These are phyloP conservation scores for Latrodectus geometricus DNA, from an alignment of 1,140 invertebrate genomes.

Conservation along the genomic window DNA sequence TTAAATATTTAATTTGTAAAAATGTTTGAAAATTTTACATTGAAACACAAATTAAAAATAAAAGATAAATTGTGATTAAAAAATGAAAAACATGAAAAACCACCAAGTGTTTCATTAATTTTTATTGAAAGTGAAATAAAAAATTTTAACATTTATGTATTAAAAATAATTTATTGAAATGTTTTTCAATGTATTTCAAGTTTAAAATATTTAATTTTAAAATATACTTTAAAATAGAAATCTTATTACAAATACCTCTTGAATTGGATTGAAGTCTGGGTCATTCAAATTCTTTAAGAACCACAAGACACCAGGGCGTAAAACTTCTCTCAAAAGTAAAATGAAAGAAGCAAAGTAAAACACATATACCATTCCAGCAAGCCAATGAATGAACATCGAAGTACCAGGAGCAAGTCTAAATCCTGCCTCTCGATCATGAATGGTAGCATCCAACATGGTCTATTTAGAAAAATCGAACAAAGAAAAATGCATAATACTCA, in stretches of 20 bases:
- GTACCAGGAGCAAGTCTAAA: constrained; percentile 92
- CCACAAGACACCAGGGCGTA: constrained; percentile 96
- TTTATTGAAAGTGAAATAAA: too few species aligned
- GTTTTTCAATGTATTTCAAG: too few species aligned
- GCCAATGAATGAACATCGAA: constrained; percentile 98
- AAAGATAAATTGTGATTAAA: too few species aligned
- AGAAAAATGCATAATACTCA: too few species aligned
- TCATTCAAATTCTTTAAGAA: constrained; percentile 97
- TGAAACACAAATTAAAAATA: too few species aligned
- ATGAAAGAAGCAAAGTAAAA: constrained; percentile 99
- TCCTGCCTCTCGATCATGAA: constrained; percentile 82
- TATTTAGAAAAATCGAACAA: constrained; percentile 61
- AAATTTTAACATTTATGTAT: too few species aligned
- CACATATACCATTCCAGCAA: constrained; percentile 99
- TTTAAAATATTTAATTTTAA: background rate
- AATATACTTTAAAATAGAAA: background rate
- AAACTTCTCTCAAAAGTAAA: constrained; percentile 89
- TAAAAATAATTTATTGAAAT: too few species aligned
- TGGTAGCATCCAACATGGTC: constrained; percentile 91
- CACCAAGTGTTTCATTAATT: too few species aligned
- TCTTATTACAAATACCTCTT: constrained; percentile 76
- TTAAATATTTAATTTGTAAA: too few species aligned
- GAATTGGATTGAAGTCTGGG: constrained; percentile 98
- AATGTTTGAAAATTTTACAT: too few species aligned
- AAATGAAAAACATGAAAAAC: too few species aligned